Conservation (phyloP, 2,797 vertebrate species). For the Benthosema pterotum region DNA sequence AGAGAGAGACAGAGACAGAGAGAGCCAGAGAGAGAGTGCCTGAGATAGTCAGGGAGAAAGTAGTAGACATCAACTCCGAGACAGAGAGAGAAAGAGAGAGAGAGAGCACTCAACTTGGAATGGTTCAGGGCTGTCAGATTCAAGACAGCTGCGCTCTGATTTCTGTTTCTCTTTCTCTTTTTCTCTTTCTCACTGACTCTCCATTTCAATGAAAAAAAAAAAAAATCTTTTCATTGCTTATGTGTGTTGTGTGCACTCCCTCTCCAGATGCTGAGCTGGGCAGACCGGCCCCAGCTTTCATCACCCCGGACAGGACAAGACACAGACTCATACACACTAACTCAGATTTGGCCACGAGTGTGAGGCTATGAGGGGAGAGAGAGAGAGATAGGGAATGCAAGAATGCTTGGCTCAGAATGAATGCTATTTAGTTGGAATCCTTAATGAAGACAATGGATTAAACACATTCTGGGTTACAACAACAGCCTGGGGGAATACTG, state of each 20-base stretch:
- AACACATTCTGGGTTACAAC: slow-evolving; percentile 2
- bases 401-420: slow-evolving; percentile 36
- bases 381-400: slow-evolving; percentile 44
- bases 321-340: slow-evolving; percentile 39
- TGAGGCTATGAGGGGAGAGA: slow-evolving; percentile 39
- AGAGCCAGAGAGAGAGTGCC: not conserved
- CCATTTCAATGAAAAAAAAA: slow-evolving; percentile 2
- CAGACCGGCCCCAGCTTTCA: slow-evolving; percentile 36
- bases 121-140: slow-evolving; percentile 13
- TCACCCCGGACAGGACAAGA: slow-evolving; percentile 53
- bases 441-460: slow-evolving; percentile 6
- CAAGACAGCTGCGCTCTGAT: slow-evolving; percentile 28
- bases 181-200: slow-evolving; percentile 16
- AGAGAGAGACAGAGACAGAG: not conserved
- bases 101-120: slow-evolving; percentile 3
- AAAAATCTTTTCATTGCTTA: slow-evolving; percentile 20
- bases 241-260: slow-evolving; percentile 24
- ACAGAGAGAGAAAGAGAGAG: not conserved
- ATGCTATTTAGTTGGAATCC: slow-evolving; percentile 28
- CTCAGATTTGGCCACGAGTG: slow-evolving; percentile 34
- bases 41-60: not conserved
- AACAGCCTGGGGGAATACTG: not conserved
- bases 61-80: not conserved
- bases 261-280: slow-evolving; percentile 52
- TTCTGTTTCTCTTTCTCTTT: slow-evolving; percentile 4